phyloP scores from a whole-genome alignment of 2,113 vertebrate species.

The Odontophorus gujanensis region DNA sequence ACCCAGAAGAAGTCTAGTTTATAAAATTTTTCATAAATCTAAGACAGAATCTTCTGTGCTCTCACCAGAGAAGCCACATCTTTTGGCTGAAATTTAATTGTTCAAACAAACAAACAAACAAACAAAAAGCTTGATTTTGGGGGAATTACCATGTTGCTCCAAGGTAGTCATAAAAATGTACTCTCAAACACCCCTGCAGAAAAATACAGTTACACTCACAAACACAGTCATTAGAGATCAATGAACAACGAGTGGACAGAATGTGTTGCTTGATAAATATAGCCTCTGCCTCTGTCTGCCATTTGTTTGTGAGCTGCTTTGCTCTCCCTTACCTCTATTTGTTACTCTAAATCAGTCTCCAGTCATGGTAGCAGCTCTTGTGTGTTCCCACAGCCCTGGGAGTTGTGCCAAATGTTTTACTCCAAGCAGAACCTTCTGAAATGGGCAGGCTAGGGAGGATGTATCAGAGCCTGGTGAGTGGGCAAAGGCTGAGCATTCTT shows the following conservation, averaged over 20 bases:
- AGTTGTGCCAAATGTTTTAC: neutral
- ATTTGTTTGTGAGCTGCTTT: constrained; percentile 20
- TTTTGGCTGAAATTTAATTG: constrained; percentile 9
- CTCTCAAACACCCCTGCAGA: neutral
- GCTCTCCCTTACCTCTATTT: constrained; percentile 17
- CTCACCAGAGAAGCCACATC: neutral
- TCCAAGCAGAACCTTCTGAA: neutral
- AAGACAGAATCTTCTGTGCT: neutral
- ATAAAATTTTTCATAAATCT: neutral
- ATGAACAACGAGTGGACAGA: constrained; percentile 36
- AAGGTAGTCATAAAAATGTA: constrained; percentile 1
- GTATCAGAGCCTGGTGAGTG: neutral
- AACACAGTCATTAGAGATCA: neutral
- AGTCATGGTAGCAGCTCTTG: neutral
- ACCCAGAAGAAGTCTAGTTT: neutral
- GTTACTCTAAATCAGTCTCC: constrained; percentile 16
- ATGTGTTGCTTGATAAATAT: constrained; percentile 41
- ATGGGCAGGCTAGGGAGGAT: neutral
- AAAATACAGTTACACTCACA: constrained; percentile 32
- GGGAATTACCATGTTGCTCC: neutral
- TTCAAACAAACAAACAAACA: neutral
- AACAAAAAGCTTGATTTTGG: neutral
- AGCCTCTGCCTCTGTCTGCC: neutral
- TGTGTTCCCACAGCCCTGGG: neutral
- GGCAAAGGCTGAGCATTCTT: neutral